Evolutionary conservation across 2,113 vertebrate species (phyloP).

Genomic region (Stegastes partitus): DNA sequence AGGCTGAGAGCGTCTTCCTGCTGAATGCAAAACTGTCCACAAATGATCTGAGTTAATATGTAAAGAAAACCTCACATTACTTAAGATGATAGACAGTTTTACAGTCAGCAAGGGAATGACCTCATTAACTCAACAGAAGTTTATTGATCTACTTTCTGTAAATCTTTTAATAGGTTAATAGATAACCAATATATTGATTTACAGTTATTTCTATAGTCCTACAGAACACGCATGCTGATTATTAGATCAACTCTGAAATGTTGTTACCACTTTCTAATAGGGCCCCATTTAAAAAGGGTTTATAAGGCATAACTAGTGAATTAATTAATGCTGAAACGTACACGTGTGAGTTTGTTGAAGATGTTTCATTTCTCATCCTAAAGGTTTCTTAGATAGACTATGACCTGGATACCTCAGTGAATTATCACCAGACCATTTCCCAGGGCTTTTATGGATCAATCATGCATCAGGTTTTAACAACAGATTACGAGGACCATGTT

Average conservation of each 20-base stretch:
- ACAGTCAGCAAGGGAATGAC: conserved; percentile 17
- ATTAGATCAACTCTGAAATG: conserved; percentile 4
- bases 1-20: conserved; percentile 18
- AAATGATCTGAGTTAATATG: too few species aligned
- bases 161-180: conserved; percentile 7
- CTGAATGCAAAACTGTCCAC: neutral
- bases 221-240: neutral
- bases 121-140: neutral
- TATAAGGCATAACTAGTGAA: neutral
- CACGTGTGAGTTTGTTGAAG: too few species aligned
- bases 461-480: neutral
- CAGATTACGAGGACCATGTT: too few species aligned
- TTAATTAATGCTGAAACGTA: too few species aligned
- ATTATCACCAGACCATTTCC: neutral
- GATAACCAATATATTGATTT: neutral
- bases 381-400: too few species aligned
- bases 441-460: neutral
- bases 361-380: too few species aligned
- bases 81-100: neutral
- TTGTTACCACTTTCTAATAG: conserved; percentile 13
- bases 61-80: too few species aligned
- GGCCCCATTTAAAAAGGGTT: neutral
- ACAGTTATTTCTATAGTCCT: neutral
- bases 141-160: neutral
- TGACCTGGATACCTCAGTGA: neutral